Conservation (phyloP, 2,888 invertebrate genomes). For the Eristalis intricaria region DNA sequence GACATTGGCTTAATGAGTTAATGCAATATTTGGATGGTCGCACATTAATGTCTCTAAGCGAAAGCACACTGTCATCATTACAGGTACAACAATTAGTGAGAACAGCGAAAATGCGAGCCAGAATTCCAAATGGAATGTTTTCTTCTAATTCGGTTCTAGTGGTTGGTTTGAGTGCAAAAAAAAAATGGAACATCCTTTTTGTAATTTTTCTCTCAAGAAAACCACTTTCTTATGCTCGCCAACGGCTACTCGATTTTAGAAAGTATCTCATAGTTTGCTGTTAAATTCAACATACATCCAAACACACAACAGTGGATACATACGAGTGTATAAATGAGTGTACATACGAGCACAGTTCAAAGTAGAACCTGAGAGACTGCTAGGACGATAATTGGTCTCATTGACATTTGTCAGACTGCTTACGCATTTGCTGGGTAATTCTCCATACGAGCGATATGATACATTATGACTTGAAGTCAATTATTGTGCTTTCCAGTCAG, state of each 20-base stretch:
- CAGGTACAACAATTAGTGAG: neutral
- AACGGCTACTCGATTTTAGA: neutral
- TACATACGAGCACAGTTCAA: neutral
- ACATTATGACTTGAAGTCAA: conserved; percentile 67
- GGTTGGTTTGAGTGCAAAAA: neutral
- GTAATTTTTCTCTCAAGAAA: conserved; percentile 3
- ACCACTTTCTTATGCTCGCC: neutral
- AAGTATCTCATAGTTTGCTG: conserved; percentile 31
- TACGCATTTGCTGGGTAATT: conserved; percentile 54
- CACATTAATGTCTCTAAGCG: conserved; percentile 21
- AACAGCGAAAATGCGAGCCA: neutral
- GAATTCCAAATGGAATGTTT: neutral
- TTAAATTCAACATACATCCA: conserved; percentile 31
- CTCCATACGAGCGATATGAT: conserved; percentile 30
- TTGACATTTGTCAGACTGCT: conserved; percentile 63
- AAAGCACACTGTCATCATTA: neutral
- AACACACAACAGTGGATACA: neutral
- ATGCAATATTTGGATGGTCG: conserved; percentile 58
- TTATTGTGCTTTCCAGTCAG: conserved; percentile 57
- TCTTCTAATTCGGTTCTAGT: neutral
- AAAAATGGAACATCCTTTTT: conserved; percentile 35
- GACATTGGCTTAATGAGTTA: conserved; percentile 68
- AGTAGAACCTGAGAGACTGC: conserved; percentile 38
- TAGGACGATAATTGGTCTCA: conserved; percentile 63
- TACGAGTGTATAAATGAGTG: neutral